Base-by-base conservation (phyloP, 2,888 invertebrate species). In the Ceriagrion tenellum region DNA sequence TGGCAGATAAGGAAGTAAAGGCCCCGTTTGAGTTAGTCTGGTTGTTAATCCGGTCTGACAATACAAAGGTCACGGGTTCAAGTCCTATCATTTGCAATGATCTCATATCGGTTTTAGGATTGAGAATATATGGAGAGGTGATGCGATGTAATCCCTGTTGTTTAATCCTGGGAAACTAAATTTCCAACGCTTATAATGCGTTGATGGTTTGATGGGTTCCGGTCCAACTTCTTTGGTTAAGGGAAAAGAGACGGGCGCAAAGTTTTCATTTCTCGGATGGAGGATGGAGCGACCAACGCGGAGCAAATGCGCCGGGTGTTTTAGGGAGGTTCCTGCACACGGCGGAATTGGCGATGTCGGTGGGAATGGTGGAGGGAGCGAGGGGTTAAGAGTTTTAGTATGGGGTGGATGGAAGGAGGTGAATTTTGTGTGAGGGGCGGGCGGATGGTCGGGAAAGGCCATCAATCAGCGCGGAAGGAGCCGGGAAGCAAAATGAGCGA, bases 391-490 rank as follows among this genome's bases (percentile, higher is more conserved):
- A 47, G 55, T 74, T 55, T 59, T 74, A 47, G 63, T n/a, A 55
- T 16, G 35, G 26, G 30, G 30, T 30, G n/a, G 47, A 47, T 47
- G 47, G 47, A 8, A 47, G 8, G 47, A 8, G 47, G 47, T 40
- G 20, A 55, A 55, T 40, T 55, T 35, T 26, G 40, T 35, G 95
- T 18, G 35, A 35, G 0, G 55, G 40, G 55, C 0, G 47, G 81
- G 47, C 8, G 47, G 47, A 8, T 4, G 47, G 4, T 40, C 10
- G 81, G 69, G 47, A 23, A 95, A 40, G 26, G 89, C 55, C 55
- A 56, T 59, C 55, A 56, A 89, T 74, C 74, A 88, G 56, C 16
- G 35, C 59, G 55, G 95, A 55, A 23, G 59, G 88, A 89, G 47
- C 20, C 55, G 88, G 56, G 88, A 35, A 59, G 40, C 23, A 12